phyloP scores from a whole-genome alignment of 2,113 vertebrate species.

The Aegithalos caudatus region DNA sequence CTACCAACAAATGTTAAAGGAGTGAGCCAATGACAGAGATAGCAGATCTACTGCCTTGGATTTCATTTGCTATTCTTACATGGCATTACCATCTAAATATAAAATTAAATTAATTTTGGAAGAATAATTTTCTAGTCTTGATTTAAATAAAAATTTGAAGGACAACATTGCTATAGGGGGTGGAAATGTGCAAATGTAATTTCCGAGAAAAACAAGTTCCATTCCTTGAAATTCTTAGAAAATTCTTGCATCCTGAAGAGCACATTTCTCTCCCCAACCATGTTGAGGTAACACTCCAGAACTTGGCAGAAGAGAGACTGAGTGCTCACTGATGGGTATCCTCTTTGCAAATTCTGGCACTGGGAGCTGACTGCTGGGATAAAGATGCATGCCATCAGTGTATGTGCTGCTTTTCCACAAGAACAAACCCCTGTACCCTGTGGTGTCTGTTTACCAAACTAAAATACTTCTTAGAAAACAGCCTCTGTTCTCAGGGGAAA shows the following conservation, averaged over 20 bases:
- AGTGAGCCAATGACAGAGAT: not conserved
- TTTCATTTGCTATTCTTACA: not conserved
- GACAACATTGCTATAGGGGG: not conserved
- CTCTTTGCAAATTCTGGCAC: not conserved
- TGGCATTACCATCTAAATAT: not conserved
- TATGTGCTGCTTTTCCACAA: not conserved
- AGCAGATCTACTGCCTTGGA: not conserved
- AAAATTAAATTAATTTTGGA: not conserved
- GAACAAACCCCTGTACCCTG: not conserved
- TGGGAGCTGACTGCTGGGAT: not conserved
- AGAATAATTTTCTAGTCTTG: not conserved
- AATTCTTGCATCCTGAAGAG: not conserved
- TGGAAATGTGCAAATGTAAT: not conserved
- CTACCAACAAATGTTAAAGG: not conserved
- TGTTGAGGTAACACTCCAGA: not conserved
- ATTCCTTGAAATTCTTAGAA: not conserved
- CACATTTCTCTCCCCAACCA: not conserved
- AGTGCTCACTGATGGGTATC: not conserved
- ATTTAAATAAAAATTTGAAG: not conserved
- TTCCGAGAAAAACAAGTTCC: not conserved
- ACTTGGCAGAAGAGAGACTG: not conserved
- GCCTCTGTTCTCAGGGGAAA: not conserved
- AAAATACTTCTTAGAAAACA: not conserved
- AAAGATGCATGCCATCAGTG: rapidly evolving
- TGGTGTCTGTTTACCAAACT: not conserved